Percentiles rank a stretch among this genome's conserved stretches.
These are phyloP conservation scores for Pachyuromys duprasi DNA, from an alignment of 2,797 vertebrate species.

Conservation along the genomic window DNA sequence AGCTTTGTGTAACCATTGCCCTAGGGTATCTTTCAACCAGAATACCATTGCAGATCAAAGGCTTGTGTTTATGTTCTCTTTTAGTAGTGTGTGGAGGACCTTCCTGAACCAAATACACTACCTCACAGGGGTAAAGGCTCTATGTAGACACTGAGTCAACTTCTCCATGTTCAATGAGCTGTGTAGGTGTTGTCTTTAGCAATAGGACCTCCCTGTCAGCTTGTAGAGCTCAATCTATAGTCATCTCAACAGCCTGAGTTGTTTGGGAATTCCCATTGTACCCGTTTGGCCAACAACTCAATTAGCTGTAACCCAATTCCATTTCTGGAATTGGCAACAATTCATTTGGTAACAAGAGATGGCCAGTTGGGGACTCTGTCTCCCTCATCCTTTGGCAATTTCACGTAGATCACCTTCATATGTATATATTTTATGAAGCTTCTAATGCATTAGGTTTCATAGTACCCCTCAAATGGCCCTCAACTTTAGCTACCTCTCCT, in stretches of 20 bases:
- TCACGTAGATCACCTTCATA: not conserved
- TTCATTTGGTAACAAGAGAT: not conserved
- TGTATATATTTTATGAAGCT: not conserved
- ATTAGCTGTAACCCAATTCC: not conserved
- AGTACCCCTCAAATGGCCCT: not conserved
- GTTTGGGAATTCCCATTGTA: too few species aligned
- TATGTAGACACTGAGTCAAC: not conserved
- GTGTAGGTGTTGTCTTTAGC: too few species aligned
- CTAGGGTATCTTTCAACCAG: not conserved
- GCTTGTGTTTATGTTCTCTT: not conserved
- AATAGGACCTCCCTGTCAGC: not conserved
- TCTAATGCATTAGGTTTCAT: not conserved
- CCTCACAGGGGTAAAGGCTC: not conserved
- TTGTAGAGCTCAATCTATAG: not conserved
- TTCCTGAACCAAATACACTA: not conserved
- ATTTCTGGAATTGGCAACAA: not conserved
- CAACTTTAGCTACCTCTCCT: not conserved
- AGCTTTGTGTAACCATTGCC: not conserved
- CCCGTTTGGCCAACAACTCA: not conserved
- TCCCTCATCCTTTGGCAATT: not conserved
- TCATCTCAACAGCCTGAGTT: not conserved
- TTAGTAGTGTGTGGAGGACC: not conserved
- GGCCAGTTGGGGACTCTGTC: too few species aligned
- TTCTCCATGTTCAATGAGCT: not conserved
- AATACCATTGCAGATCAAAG: not conserved